Base-by-base conservation (phyloP, 2,888 invertebrate species). In the Steinernema carpocapsae region DNA sequence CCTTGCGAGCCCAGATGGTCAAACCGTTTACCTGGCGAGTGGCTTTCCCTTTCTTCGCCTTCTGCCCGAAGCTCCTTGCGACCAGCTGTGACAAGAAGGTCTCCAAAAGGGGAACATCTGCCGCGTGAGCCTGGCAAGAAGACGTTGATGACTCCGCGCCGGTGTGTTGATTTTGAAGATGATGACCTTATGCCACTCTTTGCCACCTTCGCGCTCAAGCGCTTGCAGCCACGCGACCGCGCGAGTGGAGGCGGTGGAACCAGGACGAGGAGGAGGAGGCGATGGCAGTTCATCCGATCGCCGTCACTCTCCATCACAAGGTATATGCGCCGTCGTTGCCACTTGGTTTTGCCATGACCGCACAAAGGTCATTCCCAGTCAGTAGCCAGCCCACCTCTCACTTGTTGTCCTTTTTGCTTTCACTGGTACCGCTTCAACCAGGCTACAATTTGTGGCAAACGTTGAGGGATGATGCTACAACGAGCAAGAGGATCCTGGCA, bases 161-260 rank as follows among this genome's bases (percentile, higher is more conserved):
- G 10, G 14, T 10, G 19, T 19, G 48, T 48, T 48, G 48, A 56
- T 10, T 6, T 10, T 64, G 29, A 64, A 29, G 64, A 64, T 64
- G 64, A 64, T 64, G 64, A 64, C 64, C 64, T 64, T 64, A 64
- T 64, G 64, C 32, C 64, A 64, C 32, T 64, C 32, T 32, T 32
- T 64, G 64, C 64, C 64, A 64, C 64, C 64, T 64, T 64, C 7
- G 32, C 32, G 17, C 64, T 19, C 19, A 48, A 17, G 22, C 56
- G 56, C 56, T 4, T 29, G 64, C 64, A 37, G 17, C 19, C 19
- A 19, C 48, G 19, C 48, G 64, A 17, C 7, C 29, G n/a, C n/a
- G n/a, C n/a, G 32, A 26, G 32, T 29, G 32, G 3, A 64, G 29
- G 6, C 22, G 17, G 29, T 12, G 32, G 37, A 29, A 64, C 32